Percentiles rank a stretch among this genome's conserved stretches.
These are phyloP conservation scores for Sitta carolinensis DNA, from an alignment of 2,797 vertebrate species.

Conservation along the genomic window DNA sequence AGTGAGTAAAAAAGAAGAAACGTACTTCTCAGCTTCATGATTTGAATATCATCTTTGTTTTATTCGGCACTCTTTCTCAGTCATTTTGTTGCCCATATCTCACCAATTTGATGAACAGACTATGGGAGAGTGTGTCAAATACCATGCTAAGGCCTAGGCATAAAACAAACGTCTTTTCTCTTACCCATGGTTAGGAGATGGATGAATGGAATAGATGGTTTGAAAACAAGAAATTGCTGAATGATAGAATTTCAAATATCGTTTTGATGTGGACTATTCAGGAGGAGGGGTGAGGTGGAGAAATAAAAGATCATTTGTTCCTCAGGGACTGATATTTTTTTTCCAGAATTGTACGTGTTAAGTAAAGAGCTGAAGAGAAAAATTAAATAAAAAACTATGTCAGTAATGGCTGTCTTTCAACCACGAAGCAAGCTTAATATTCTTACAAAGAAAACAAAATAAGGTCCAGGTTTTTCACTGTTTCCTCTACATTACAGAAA, in stretches of 20 bases:
- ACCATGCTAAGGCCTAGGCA: not conserved
- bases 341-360: not conserved
- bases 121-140: not conserved
- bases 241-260: not conserved
- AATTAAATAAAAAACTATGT: not conserved
- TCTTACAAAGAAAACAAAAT: not conserved
- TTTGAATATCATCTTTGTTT: not conserved
- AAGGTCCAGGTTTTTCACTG: not conserved
- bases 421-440: not conserved
- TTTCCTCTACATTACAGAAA: not conserved
- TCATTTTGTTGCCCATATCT: not conserved
- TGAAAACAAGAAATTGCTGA: not conserved
- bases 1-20: not conserved
- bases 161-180: rapidly evolving
- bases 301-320: not conserved
- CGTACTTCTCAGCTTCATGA: not conserved
- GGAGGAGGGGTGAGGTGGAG: rapidly evolving
- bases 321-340: not conserved
- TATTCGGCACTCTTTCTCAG: not conserved
- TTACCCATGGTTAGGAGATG: not conserved
- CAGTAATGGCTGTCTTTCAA: not conserved
- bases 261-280: not conserved
- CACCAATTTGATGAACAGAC: not conserved
- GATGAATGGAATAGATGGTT: not conserved
- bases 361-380: rapidly evolving